Conservation (phyloP, 2,113 vertebrate genomes). For the Sapayoa aenigma region DNA sequence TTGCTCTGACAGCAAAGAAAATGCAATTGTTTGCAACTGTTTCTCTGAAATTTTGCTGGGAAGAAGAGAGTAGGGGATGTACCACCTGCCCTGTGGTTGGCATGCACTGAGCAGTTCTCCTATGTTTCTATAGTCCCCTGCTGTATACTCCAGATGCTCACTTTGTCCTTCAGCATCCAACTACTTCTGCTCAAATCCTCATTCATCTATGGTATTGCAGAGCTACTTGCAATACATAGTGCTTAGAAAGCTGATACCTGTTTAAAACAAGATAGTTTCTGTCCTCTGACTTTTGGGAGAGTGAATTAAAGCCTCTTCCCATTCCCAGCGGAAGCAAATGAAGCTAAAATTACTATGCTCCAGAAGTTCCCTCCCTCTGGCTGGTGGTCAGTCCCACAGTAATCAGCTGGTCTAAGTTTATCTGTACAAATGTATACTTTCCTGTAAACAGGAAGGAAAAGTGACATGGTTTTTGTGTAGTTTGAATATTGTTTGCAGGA, state of each 20-base stretch:
- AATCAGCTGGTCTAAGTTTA: constrained; percentile 20
- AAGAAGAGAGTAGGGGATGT: not conserved
- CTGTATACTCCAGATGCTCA: not conserved
- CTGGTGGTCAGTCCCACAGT: not conserved
- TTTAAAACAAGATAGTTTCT: not conserved
- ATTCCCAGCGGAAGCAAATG: not conserved
- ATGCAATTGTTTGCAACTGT: not conserved
- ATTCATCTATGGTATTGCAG: not conserved
- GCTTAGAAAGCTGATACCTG: not conserved
- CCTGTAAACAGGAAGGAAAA: constrained; percentile 26
- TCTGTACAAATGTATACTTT: not conserved
- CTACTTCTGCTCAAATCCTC: not conserved
- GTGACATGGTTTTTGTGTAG: not conserved
- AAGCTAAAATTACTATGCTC: constrained; percentile 1
- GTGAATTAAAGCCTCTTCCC: not conserved
- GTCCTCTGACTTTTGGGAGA: not conserved
- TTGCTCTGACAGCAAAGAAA: not conserved
- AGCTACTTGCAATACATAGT: accelerated
- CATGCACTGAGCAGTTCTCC: accelerated
- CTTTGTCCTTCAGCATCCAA: not conserved
- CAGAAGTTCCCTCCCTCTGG: not conserved
- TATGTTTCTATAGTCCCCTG: not conserved
- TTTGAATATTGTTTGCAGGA: not conserved
- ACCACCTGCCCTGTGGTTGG: not conserved
- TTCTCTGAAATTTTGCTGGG: not conserved